Evolutionary conservation across 2,113 vertebrate genomes (phyloP).

Genomic region (Reinhardtius hippoglossoides): DNA sequence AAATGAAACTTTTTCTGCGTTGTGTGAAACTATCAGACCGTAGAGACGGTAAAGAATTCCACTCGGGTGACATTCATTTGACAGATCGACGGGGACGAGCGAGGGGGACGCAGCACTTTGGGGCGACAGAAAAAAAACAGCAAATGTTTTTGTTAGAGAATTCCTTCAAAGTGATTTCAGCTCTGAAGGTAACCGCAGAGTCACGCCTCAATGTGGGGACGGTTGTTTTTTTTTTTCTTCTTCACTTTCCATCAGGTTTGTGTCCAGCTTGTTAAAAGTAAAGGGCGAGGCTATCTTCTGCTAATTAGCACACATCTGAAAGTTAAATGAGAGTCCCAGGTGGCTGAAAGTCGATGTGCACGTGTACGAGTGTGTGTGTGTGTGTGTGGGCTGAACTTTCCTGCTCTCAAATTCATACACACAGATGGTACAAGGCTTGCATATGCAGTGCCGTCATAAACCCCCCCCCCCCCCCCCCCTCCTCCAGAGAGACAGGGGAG

Average conservation of each 20-base stretch:
- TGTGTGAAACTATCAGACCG: constrained; percentile 22
- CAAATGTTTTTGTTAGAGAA: constrained; percentile 15
- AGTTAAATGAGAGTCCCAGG: constrained; percentile 82
- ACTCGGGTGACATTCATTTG: constrained; percentile 39
- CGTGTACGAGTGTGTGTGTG: constrained; percentile 16
- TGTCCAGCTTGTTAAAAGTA: constrained; percentile 42
- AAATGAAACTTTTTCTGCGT: neutral
- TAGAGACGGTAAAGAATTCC: constrained; percentile 16
- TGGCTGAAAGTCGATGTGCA: constrained; percentile 58
- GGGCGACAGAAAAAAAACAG: neutral
- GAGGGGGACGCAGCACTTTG: constrained; percentile 18
- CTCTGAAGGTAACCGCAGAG: constrained; percentile 43
- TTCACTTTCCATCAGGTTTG: constrained; percentile 59
- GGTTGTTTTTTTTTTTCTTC: neutral
- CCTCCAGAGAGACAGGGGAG: constrained; percentile 31
- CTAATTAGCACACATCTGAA: constrained; percentile 80
- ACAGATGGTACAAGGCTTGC: constrained; percentile 75
- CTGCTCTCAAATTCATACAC: constrained; percentile 52
- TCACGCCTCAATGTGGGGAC: neutral
- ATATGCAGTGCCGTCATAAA: constrained; percentile 64
- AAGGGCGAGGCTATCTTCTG: constrained; percentile 59
- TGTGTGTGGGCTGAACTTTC: constrained; percentile 50
- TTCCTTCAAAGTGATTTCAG: constrained; percentile 28
- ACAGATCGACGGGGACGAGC: constrained; percentile 24
- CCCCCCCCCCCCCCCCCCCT: constrained; percentile 30